Evolutionary conservation across 30 jellyfish, hydroid and myxozoan genomes (phyloP), one percentile per base, ranked within the genome.

Genomic region (Aurelia sp.): DNA sequence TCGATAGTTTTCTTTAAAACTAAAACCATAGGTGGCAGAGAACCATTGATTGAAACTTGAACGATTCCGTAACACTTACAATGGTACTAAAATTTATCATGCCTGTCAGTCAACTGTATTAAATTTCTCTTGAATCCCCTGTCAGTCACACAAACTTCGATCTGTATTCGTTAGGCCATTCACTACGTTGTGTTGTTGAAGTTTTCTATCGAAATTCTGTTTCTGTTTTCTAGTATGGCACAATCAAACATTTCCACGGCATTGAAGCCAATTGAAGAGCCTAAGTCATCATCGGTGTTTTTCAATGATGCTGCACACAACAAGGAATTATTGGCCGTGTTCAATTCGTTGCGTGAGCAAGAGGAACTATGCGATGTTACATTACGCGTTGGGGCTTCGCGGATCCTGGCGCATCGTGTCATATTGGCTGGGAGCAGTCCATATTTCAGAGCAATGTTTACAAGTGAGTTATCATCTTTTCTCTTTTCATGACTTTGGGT

Each of bases 381-480:
- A 8, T 19, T 94, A 20, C 64, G 80, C 62, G 85, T 94, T 19
- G 97, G 99, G 20, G 66, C 57, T 50, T 15, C 97, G 6, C 57
- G 89, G 27, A 73, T 88, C 72, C 64, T 52, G 23, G 96, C 96
- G 35, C 99, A 94, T 53, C 72, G 89, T 19, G 87, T 86, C 3
- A 85, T 94, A 3, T 73, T 94, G 89, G 96, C 99, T 10, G 97
- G 98, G 3, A 89, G 97, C 86, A 89, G 97, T 81, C 97, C 99
- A 3, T 94, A 94, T 71, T 94, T 94, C 66, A 74, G 96, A 55
- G 99, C 99, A 21, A 94, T 94, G 99, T 94, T 94, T 69, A 89
- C 99, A 78, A 96, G 99, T 94, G 67, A 90, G 95, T 52, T 16
- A 7, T 44, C 15, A 7, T 6, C 8, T 44, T 44, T 27, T 12